A percentile compares a stretch with the other conserved stretches of the same genome.
These are phyloP conservation scores for Lepidochrysops patricia DNA, from an alignment of 2,888 invertebrate species.

Conservation along the genomic window DNA sequence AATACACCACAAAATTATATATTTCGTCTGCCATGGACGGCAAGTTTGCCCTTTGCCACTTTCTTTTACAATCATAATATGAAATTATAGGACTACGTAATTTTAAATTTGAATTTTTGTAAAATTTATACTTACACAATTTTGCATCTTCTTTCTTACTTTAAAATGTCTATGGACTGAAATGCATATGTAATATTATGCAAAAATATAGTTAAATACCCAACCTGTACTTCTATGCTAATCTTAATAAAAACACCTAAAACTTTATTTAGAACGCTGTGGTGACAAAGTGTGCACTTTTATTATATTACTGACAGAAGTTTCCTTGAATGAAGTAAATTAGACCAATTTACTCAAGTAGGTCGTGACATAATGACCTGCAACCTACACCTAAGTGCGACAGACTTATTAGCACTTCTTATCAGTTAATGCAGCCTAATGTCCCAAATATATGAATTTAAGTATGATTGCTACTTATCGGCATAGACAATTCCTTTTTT, in stretches of 20 bases:
- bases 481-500: background rate
- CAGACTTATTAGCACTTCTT: background rate
- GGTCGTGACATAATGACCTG: background rate
- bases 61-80: background rate
- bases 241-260: no score
- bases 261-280: no score
- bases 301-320: no score
- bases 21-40: conserved; percentile 5
- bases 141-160: no score
- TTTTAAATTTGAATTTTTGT: no score
- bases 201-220: no score
- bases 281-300: no score
- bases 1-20: background rate
- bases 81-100: no score
- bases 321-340: background rate
- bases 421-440: background rate
- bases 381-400: conserved; percentile 3
- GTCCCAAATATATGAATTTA: background rate
- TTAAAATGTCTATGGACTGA: no score
- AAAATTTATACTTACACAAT: no score
- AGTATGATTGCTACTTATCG: background rate
- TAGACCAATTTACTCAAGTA: background rate
- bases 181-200: no score
- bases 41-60: background rate
- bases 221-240: no score